phyloP scores from a whole-genome alignment of 2,888 invertebrate genomes.

The Metalampra italica region DNA sequence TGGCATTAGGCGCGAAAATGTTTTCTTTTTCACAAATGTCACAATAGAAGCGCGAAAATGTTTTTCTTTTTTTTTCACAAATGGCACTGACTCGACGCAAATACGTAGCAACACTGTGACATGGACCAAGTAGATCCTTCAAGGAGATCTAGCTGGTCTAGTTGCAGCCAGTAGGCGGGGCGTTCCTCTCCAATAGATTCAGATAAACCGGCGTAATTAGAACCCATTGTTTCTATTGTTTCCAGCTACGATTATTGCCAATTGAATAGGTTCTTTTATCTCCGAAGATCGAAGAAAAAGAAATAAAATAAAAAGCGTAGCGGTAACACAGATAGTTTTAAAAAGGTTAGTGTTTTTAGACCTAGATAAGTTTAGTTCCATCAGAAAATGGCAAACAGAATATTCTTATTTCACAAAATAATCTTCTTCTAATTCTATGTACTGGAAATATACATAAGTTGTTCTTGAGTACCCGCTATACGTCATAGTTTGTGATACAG shows the following conservation, averaged over 20 bases:
- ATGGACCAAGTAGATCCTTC: slow-evolving; percentile 39
- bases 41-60: background rate
- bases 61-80: slow-evolving; percentile 16
- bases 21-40: background rate
- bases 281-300: background rate
- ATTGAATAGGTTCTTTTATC: too few species aligned
- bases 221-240: slow-evolving; percentile 42
- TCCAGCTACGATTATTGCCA: slow-evolving; percentile 18
- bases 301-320: too few species aligned
- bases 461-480: too few species aligned
- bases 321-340: too few species aligned
- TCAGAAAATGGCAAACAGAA: too few species aligned
- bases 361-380: too few species aligned
- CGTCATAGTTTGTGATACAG: too few species aligned
- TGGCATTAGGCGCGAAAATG: background rate
- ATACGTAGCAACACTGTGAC: slow-evolving; percentile 35
- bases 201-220: slow-evolving; percentile 21
- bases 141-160: slow-evolving; percentile 48
- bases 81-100: slow-evolving; percentile 23
- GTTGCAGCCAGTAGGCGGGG: slow-evolving; percentile 34
- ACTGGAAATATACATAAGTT: too few species aligned
- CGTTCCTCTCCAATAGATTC: slow-evolving; percentile 56
- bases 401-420: too few species aligned
- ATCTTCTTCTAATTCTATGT: too few species aligned
- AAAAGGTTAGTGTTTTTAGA: too few species aligned